Evolutionary conservation across 2,113 vertebrate species (phyloP).

Genomic region (Peromyscus leucopus): DNA sequence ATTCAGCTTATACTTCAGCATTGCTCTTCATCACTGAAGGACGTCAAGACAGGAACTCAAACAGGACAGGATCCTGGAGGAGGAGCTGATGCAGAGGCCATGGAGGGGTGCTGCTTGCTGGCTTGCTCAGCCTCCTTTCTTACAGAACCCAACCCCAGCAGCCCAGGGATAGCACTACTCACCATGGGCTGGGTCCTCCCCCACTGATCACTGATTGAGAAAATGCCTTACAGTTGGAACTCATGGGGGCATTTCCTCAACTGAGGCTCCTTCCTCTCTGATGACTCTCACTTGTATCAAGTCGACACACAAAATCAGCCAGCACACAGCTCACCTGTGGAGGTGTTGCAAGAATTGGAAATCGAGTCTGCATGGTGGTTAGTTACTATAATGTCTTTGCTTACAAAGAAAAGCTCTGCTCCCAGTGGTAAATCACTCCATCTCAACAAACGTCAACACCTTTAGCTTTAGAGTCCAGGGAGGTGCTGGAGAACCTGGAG

Average conservation of each 20-base stretch:
- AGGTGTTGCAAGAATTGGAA: not conserved
- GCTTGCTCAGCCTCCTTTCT: not conserved
- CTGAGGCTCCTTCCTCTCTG: not conserved
- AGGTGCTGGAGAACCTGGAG: not conserved
- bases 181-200: not conserved
- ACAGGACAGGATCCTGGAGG: not conserved
- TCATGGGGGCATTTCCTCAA: not conserved
- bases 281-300: not conserved
- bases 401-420: not conserved
- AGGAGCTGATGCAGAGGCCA: not conserved
- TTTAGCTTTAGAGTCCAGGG: not conserved
- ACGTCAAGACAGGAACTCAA: not conserved
- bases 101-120: not conserved
- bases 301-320: not conserved
- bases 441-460: not conserved
- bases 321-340: not conserved
- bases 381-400: not conserved
- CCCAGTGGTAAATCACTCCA: not conserved
- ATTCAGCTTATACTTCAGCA: not conserved
- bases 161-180: not conserved
- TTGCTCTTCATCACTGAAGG: not conserved
- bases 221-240: not conserved
- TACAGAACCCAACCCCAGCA: not conserved
- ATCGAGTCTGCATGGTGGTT: not conserved
- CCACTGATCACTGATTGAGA: not conserved